Base-by-base conservation (phyloP, 2,113 vertebrate genomes). In the Hyperopisus bebe region DNA sequence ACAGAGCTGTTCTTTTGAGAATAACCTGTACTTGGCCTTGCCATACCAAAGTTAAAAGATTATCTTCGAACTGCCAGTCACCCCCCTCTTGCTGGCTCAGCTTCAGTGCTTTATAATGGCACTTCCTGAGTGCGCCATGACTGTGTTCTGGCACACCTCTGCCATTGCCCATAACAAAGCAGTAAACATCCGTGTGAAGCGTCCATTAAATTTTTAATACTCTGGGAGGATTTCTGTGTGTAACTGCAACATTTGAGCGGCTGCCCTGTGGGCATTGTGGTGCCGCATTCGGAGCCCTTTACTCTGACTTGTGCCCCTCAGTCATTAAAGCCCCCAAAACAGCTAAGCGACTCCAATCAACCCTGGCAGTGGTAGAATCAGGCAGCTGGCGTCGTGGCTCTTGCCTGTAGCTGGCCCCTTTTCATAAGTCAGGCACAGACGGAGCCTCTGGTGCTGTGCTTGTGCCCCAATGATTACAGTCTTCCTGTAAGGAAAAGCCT, bases 341-440 rank as follows among this genome's bases (percentile, higher is more conserved):
- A 92, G 19, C 90, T 91, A 86, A 90, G 92, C 87, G 85, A 83
- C 90, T 88, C 86, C 91, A 90, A 92, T 92, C 90, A 92, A 11
- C 90, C 90, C 53, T 93, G 92, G 92, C 89, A 90, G 89, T 90
- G 88, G 88, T 88, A 77, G 8, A 86, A 83, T 92, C 91, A 94
- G 89, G 92, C 90, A 48, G 86, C 89, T 58, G 89, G 92, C 90
- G 74, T 92, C 93, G 93, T 94, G 91, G 91, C 89, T 35, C 86
- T 91, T 88, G 89, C 92, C 91, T 91, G 85, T 91, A 48, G 21
- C 19, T 44, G 42, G 21, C 5, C 5, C 91, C 89, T 15, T 55
- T 90, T 90, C 84, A 74, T 83, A 46, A 89, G 86, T 70, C 19
- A n/a, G 9, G 24, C n/a, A 47, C 42, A 77, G 35, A 19, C 46